Evolutionary conservation across 2,113 vertebrate genomes (phyloP).

Genomic region (Misgurnus anguillicaudatus): DNA sequence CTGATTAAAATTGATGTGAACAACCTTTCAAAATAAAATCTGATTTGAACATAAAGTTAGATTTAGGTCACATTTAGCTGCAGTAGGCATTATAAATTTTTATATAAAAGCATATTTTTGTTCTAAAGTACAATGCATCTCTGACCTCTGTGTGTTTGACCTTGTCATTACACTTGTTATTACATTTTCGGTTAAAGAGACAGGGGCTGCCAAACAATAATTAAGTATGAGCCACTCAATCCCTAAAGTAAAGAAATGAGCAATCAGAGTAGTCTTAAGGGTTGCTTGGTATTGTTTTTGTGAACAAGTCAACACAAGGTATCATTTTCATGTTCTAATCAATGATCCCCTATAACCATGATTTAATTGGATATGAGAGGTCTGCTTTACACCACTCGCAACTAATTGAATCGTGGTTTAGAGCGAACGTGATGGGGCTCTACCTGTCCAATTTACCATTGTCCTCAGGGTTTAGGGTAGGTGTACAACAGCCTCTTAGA

Average conservation of each 20-base stretch:
- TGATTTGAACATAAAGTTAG: no score
- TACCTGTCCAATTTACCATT: conserved; percentile 60
- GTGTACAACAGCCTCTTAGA: conserved; percentile 50
- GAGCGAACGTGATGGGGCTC: conserved; percentile 30
- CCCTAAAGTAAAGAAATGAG: conserved; percentile 30
- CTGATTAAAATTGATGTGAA: no score
- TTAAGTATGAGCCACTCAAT: not conserved
- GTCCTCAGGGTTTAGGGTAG: conserved; percentile 50
- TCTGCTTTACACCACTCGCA: not conserved
- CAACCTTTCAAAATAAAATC: no score
- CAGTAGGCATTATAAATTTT: no score
- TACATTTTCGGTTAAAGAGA: not conserved
- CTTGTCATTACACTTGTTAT: not conserved
- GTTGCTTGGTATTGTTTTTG: conserved; percentile 56
- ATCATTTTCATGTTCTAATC: conserved; percentile 32
- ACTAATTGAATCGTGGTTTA: not conserved
- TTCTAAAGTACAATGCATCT: no score
- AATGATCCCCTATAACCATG: conserved; percentile 39
- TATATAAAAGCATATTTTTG: no score
- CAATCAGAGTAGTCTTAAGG: not conserved
- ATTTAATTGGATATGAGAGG: conserved; percentile 56
- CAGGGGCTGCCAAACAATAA: not conserved
- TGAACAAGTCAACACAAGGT: conserved; percentile 37
- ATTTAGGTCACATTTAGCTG: no score
- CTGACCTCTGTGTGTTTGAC: no score